Conservation (phyloP, 2,113 vertebrate genomes). For the Odontesthes bonariensis region DNA sequence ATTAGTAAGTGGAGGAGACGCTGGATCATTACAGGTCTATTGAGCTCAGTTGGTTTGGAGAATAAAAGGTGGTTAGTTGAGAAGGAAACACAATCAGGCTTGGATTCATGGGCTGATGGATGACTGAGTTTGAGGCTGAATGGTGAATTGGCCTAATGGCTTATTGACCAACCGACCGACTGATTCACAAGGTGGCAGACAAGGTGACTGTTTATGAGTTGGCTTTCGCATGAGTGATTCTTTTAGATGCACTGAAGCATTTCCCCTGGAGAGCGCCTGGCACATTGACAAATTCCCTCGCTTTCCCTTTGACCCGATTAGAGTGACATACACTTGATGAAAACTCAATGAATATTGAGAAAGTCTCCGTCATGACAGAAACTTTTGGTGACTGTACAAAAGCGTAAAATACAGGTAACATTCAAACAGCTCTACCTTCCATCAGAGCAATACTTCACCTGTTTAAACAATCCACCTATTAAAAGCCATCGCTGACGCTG, state of each 20-base stretch:
- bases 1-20: conserved; percentile 51
- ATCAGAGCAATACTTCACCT: not conserved
- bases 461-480: conserved; percentile 26
- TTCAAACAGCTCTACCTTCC: not conserved
- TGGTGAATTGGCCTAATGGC: conserved; percentile 24
- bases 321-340: conserved; percentile 19
- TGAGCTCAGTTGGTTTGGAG: conserved; percentile 18
- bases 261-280: conserved; percentile 19
- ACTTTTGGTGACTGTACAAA: not conserved
- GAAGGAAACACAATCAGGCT: not conserved
- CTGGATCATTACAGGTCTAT: conserved; percentile 34
- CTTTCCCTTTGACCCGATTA: conserved; percentile 55
- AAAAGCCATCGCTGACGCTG: not conserved
- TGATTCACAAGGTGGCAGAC: conserved; percentile 68
- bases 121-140: conserved; percentile 3
- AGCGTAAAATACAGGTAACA: not conserved
- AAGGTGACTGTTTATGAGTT: conserved; percentile 63
- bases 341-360: conserved; percentile 9
- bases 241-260: conserved; percentile 41
- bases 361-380: not conserved
- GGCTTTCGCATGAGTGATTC: conserved; percentile 48
- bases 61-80: not conserved
- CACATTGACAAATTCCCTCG: conserved; percentile 16
- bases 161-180: conserved; percentile 31
- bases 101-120: conserved; percentile 6